Evolutionary conservation across 2,888 invertebrate genomes (phyloP).

Genomic region (Rhagonycha fulva): DNA sequence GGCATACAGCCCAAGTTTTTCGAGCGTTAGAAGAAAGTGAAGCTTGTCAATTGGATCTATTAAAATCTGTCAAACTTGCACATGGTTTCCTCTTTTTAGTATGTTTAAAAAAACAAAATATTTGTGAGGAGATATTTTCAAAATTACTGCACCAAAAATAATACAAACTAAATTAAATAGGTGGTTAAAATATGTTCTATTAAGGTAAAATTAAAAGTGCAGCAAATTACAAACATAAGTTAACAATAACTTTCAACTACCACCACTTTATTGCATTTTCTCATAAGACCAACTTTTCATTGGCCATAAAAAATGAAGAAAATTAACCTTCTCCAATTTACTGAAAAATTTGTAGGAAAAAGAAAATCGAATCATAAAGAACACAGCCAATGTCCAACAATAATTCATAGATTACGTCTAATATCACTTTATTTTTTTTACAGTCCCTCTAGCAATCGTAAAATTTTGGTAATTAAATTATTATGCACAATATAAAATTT

Average conservation of each 20-base stretch:
- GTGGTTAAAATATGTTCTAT: neutral
- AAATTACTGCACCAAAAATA: neutral
- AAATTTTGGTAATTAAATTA: constrained; percentile 10
- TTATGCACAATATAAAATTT: neutral
- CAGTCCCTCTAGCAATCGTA: constrained; percentile 7
- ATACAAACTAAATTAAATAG: neutral
- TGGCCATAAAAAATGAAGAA: constrained; percentile 4
- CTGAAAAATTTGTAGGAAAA: constrained; percentile 13
- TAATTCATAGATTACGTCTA: constrained; percentile 41
- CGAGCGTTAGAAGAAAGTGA: neutral
- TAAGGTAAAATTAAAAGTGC: neutral
- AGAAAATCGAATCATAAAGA: constrained; percentile 24
- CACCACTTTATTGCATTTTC: neutral
- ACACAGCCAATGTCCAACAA: constrained; percentile 39
- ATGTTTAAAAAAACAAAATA: neutral
- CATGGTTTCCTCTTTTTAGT: neutral
- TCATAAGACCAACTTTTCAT: neutral
- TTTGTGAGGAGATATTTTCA: neutral
- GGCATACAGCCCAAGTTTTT: neutral
- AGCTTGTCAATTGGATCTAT: neutral
- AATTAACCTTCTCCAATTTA: constrained; percentile 4
- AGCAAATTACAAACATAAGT: neutral
- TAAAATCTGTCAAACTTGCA: neutral
- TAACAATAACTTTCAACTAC: neutral
- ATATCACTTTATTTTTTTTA: constrained; percentile 42